Base-by-base conservation (phyloP, 2,113 vertebrate species). In the Barnardius zonarius region DNA sequence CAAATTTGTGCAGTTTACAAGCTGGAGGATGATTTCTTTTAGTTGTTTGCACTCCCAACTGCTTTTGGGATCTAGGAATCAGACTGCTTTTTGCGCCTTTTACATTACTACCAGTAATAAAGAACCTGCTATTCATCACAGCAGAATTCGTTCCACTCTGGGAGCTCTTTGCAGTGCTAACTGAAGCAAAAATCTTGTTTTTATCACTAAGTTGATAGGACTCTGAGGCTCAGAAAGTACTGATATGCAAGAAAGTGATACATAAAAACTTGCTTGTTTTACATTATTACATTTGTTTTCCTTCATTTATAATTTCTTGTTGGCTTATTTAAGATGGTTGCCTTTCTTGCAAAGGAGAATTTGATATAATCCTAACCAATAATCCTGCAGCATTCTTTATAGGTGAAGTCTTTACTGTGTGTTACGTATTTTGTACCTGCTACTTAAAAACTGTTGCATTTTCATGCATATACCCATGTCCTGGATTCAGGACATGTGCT, bases 1-100 rank as follows among this genome's bases (percentile, higher is more conserved):
- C 89, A 94, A 90, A 85, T 89, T 46, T 87, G 51, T 72, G 86
- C 77, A 39, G 79, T 97, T 95, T 95, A 86, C 86, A 92, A 72
- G 69, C 70, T 35, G 23, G 46, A 74, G 43, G 63, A 84, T 84
- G 69, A 39, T 59, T 95, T 83, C 87, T 91, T 74, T 83, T 86
- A 55, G 61, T 63, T 94, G 27, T 62, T 68, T 87, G 68, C 8
- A 31, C 78, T 95, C 74, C 22, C 76, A 83, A 16, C 59, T 90
- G 66, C 78, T 81, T 64, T 83, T 90, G 73, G 61, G 63, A 92
- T 95, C 33, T 69, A 57, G 46, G 70, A 95, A 78, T 74, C n/a
- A 57, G 90, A 61, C 54, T 79, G 63, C 14, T 90, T 94, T 96
- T 87, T 92, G 64, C 68, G 27, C 67, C 37, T 95, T 86, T 96